Percentiles rank a stretch among this genome's conserved stretches.
Evolutionary conservation across 2,888 invertebrate genomes (phyloP).

Genomic region (Drosophila mercatorum): DNA sequence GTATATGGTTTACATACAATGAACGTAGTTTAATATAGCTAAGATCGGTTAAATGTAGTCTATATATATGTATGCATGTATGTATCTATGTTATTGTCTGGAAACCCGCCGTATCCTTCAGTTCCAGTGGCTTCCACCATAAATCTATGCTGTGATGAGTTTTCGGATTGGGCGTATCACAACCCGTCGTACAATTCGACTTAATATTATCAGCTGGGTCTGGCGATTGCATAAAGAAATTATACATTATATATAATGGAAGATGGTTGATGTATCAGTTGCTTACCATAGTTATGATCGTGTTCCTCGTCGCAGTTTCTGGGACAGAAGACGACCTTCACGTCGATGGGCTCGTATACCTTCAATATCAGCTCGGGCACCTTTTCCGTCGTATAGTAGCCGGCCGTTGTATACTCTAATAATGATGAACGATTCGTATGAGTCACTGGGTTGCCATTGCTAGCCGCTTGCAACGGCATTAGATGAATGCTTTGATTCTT

Average conservation of each 20-base stretch:
- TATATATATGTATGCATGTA: neutral
- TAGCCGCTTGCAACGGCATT: constrained; percentile 44
- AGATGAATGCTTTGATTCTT: constrained; percentile 57
- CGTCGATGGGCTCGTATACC: constrained; percentile 76
- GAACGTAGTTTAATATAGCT: constrained; percentile 26
- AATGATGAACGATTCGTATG: constrained; percentile 59
- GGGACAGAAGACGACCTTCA: constrained; percentile 78
- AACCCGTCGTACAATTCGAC: constrained; percentile 49
- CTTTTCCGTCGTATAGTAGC: constrained; percentile 37
- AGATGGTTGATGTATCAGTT: neutral
- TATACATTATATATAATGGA: neutral
- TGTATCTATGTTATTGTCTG: constrained; percentile 45
- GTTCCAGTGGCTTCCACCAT: constrained; percentile 62
- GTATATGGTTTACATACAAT: constrained; percentile 16
- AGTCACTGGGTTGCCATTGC: constrained; percentile 68
- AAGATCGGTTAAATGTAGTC: constrained; percentile 7
- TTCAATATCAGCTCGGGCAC: constrained; percentile 77
- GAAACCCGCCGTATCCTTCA: constrained; percentile 53
- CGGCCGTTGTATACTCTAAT: constrained; percentile 39
- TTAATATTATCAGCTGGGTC: constrained; percentile 70
- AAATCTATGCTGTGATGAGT: constrained; percentile 63
- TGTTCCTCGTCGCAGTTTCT: constrained; percentile 70
- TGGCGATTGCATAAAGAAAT: constrained; percentile 15
- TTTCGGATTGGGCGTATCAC: constrained; percentile 41
- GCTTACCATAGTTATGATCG: constrained; percentile 73